Evolutionary conservation across 2,797 vertebrate genomes (phyloP).

Genomic region (Coranthus polyacanthus): DNA sequence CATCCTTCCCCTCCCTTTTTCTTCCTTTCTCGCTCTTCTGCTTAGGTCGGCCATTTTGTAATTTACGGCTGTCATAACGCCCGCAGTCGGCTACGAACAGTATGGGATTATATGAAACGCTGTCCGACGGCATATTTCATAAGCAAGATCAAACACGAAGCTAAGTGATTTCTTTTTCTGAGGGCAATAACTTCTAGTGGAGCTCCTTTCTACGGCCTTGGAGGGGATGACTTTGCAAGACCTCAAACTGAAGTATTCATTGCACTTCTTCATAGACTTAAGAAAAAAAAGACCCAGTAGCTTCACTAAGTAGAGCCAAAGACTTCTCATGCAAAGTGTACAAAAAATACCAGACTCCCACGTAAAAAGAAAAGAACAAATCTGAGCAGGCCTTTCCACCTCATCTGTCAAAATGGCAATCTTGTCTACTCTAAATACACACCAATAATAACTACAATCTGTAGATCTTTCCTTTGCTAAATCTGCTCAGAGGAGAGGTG

Average conservation of each 20-base stretch:
- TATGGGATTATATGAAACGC: constrained; percentile 74
- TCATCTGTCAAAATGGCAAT: constrained; percentile 43
- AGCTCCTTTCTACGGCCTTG: constrained; percentile 63
- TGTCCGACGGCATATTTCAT: constrained; percentile 73
- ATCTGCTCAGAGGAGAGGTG: constrained; percentile 11
- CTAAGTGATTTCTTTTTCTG: constrained; percentile 75
- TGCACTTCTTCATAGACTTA: constrained; percentile 23
- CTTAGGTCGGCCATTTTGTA: constrained; percentile 73
- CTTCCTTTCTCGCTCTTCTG: constrained; percentile 51
- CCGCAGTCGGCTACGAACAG: constrained; percentile 64
- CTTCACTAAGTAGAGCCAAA: constrained; percentile 28
- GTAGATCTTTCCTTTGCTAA: constrained; percentile 19
- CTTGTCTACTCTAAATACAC: constrained; percentile 11
- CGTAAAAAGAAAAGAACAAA: constrained; percentile 34
- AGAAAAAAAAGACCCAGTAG: constrained; percentile 31
- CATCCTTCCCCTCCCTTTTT: constrained; percentile 59
- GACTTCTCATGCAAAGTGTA: constrained; percentile 23
- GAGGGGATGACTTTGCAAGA: constrained; percentile 57
- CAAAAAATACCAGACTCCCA: constrained; percentile 19
- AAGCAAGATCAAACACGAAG: constrained; percentile 70
- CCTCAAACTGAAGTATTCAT: constrained; percentile 49
- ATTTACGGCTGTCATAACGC: constrained; percentile 77
- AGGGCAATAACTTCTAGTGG: constrained; percentile 67
- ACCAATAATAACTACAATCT: constrained; percentile 1
- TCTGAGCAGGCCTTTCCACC: constrained; percentile 32